phyloP scores from a whole-genome alignment of 2,888 invertebrate genomes.

The Heliconius aoede region DNA sequence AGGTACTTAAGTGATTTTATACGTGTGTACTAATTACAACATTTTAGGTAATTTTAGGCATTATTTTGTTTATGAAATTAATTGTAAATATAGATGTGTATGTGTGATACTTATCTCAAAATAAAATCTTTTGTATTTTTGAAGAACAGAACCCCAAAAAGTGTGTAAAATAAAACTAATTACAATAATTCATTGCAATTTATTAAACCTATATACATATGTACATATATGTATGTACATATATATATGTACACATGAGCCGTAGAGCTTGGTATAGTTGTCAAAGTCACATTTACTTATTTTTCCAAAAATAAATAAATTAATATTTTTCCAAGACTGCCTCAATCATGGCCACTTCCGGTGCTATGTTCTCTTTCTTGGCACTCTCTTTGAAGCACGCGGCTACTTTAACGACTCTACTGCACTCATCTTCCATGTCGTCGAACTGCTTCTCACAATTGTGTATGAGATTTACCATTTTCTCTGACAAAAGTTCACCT shows the following conservation, averaged over 20 bases:
- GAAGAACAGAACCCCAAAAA: background rate
- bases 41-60: no score
- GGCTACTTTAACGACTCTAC: conserved; percentile 71
- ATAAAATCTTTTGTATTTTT: no score
- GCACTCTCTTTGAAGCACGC: conserved; percentile 74
- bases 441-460: conserved; percentile 74
- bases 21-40: no score
- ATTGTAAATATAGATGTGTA: no score
- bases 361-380: conserved; percentile 71
- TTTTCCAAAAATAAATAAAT: no score
- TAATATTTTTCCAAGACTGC: conserved; percentile 73
- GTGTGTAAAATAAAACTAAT: background rate
- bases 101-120: no score
- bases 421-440: conserved; percentile 68
- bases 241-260: no score
- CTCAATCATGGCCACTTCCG: conserved; percentile 76
- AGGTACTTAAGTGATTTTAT: no score
- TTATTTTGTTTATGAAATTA: no score
- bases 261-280: background rate
- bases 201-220: background rate
- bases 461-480: conserved; percentile 72
- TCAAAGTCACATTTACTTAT: background rate
- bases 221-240: no score
- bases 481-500: conserved; percentile 70
- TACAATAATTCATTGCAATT: background rate